These are phyloP conservation scores for Ptychodera flava DNA, from an alignment of 35 echinoderm and acorn worm species.

Conservation along the genomic window DNA sequence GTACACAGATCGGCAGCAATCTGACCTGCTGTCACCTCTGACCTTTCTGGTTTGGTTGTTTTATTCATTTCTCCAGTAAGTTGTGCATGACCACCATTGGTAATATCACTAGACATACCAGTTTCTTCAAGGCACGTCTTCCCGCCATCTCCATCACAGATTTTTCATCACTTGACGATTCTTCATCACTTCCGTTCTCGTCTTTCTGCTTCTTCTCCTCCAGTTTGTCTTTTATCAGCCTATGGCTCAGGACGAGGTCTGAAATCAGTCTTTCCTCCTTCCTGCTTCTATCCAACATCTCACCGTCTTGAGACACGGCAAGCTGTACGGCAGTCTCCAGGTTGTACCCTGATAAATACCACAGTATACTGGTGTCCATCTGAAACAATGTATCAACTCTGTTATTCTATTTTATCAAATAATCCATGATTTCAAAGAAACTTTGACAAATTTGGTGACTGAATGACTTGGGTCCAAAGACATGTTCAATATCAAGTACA, in stretches of 20 bases:
- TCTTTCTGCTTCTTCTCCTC: slow-evolving; percentile 8
- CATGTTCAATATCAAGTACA: too few species aligned
- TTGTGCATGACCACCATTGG: not conserved
- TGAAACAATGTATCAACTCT: slow-evolving; percentile 18
- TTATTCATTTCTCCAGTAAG: not conserved
- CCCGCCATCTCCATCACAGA: too few species aligned
- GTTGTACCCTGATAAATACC: slow-evolving; percentile 88
- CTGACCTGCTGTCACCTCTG: too few species aligned
- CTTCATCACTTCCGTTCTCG: not conserved
- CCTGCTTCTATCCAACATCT: slow-evolving; percentile 13
- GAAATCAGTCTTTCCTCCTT: slow-evolving; percentile 15
- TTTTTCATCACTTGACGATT: too few species aligned
- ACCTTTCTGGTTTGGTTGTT: not conserved
- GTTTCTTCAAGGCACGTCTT: too few species aligned
- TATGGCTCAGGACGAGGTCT: slow-evolving; percentile 17
- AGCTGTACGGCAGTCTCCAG: slow-evolving; percentile 59
- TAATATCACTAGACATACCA: too few species aligned
- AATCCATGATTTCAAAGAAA: too few species aligned
- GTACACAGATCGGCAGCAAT: too few species aligned
- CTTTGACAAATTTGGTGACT: too few species aligned
- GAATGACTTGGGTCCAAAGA: too few species aligned
- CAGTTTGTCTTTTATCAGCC: slow-evolving; percentile 16
- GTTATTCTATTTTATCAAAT: too few species aligned
- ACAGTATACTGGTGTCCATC: slow-evolving; percentile 93
- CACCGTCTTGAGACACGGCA: slow-evolving; percentile 19